These are phyloP conservation scores for Thymelicus lineola DNA, from an alignment of 2,888 invertebrate genomes.

Conservation along the genomic window DNA sequence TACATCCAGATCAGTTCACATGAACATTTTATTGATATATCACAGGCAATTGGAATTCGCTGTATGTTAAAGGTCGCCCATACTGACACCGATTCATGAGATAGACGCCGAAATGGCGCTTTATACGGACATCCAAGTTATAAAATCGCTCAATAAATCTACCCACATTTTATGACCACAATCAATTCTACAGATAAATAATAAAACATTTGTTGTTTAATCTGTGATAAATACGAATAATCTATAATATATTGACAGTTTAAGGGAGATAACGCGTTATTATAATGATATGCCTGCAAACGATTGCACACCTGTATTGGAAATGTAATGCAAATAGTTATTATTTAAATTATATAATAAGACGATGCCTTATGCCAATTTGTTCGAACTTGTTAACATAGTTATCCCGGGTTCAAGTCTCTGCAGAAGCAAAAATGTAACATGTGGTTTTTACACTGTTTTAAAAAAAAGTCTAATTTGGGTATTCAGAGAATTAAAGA, in stretches of 20 bases:
- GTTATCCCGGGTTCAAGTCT: no score
- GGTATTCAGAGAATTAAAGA: no score
- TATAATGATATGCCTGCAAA: neutral
- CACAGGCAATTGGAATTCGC: conserved; percentile 28
- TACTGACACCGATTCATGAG: conserved; percentile 34
- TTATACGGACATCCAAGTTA: conserved; percentile 39
- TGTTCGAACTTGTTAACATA: no score
- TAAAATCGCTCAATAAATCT: conserved; percentile 47
- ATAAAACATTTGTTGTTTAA: conserved; percentile 36
- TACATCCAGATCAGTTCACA: conserved; percentile 20
- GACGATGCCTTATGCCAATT: no score
- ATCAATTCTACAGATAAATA: conserved; percentile 48
- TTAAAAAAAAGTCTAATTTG: no score
- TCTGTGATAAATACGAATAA: neutral
- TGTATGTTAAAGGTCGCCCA: conserved; percentile 32
- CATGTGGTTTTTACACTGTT: no score
- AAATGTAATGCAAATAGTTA: neutral
- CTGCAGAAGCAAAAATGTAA: no score
- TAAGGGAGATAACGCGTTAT: conserved; percentile 2
- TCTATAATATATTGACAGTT: neutral
- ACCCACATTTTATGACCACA: conserved; percentile 45
- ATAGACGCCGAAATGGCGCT: conserved; percentile 28
- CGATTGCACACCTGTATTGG: neutral
- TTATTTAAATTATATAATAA: no score
- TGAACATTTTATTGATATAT: conserved; percentile 30